Base-by-base conservation (phyloP, 2,888 invertebrate genomes). In the Tachina fera region DNA sequence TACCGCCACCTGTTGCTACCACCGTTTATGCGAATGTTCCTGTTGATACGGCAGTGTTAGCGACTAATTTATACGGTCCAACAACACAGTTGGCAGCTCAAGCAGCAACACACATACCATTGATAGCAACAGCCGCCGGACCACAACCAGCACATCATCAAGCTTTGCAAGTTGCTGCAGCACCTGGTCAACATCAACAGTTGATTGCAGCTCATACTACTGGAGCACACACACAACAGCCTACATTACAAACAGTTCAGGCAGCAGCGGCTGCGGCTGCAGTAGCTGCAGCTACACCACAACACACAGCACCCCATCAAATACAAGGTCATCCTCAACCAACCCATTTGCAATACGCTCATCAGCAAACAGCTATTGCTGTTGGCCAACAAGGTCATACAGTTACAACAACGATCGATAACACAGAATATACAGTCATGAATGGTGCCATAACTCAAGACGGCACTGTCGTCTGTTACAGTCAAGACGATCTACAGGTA, bases 1-100 rank as follows among this genome's bases (percentile, higher is more conserved):
- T 92, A 86, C 92, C 91, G 94, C 94, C 95, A 94, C 95, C 95
- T 93, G 94, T 95, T 93, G 95, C 95, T 94, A 89, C 90, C 83
- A 95, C 95, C 94, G 94, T 95, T 92, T 95, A 94, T 93, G 93
- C 94, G 92, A 94, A 94, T 94, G 94, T 95, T 94, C 95, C 95
- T 94, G 92, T 92, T 88, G 95, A 95, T 92, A 93, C 94, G 90
- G 93, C 94, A 90, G 93, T 94, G 93, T 89, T 92, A 91, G 91
- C 92, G 86, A 90, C 91, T 72, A 92, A 92, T 90, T 87, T 92
- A 82, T 92, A 92, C 88, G 91, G 91, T 78, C 91, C 91, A 81
- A 89, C 92, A 81, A 90, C 91, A 87, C 92, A 91, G 89, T 88
- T 92, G 83, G 89, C 91, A 90, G 90, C 90, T 86, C 89, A 90